phyloP scores from a whole-genome alignment of 2,797 vertebrate genomes.

The Sebastes variabilis region DNA sequence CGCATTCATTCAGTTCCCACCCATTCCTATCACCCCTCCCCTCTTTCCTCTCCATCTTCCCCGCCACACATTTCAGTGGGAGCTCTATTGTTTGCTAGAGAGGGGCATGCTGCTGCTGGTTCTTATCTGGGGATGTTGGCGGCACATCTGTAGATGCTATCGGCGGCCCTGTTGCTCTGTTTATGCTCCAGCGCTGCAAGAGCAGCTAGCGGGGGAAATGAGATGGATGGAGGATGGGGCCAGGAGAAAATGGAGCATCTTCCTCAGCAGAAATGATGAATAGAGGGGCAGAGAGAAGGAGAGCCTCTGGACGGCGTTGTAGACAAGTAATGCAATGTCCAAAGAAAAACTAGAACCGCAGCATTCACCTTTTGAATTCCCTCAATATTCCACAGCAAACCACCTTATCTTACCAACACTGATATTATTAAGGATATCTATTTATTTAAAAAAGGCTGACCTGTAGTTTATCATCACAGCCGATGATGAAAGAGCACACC shows the following conservation, averaged over 20 bases:
- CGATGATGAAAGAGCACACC: not conserved
- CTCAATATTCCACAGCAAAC: not conserved
- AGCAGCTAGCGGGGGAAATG: constrained; percentile 48
- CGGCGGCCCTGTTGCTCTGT: constrained; percentile 58
- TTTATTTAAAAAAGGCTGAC: not conserved
- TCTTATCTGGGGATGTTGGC: constrained; percentile 66
- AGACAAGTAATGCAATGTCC: not conserved
- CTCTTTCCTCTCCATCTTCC: constrained; percentile 24
- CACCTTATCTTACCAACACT: not conserved
- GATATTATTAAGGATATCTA: not conserved
- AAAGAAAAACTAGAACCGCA: not conserved
- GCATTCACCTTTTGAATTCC: not conserved
- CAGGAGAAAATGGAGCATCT: constrained; percentile 37
- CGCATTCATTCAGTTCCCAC: constrained; percentile 46
- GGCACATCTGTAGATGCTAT: constrained; percentile 78
- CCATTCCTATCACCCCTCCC: constrained; percentile 35
- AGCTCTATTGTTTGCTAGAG: constrained; percentile 62
- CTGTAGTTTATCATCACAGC: not conserved
- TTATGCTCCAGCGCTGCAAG: constrained; percentile 53
- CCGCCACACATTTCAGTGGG: constrained; percentile 53
- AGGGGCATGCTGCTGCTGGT: constrained; percentile 58
- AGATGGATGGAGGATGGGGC: constrained; percentile 56
- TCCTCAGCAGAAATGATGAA: constrained; percentile 39
- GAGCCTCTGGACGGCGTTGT: not conserved
- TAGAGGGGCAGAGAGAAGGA: not conserved